These are phyloP conservation scores for Echinometra lucunter DNA, from an alignment of 53 echinoderm and acorn worm species.

Conservation along the genomic window DNA sequence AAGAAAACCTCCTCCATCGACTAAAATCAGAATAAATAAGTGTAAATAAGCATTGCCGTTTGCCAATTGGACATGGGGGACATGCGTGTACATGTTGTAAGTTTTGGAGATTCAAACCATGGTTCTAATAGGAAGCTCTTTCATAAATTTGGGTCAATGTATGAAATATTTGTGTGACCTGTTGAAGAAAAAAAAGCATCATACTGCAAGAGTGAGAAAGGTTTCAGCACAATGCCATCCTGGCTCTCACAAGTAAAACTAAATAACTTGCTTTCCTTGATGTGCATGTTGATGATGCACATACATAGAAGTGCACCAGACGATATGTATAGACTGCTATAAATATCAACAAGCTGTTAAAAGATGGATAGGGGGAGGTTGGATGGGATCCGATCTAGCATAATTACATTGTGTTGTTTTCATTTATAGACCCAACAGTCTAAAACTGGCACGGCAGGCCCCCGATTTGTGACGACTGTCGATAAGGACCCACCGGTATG, in stretches of 20 bases:
- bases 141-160: no score
- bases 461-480: not conserved
- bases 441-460: not conserved
- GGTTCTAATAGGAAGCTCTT: no score
- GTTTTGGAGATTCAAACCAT: no score
- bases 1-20: no score
- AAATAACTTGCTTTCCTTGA: not conserved
- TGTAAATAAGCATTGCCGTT: no score
- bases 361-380: not conserved
- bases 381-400: not conserved
- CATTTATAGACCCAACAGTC: not conserved
- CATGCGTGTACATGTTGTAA: no score
- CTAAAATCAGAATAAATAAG: no score
- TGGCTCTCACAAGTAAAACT: not conserved
- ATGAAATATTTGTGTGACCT: no score
- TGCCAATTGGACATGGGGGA: no score
- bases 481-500: slow-evolving; percentile 9
- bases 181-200: no score
- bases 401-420: not conserved
- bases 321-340: not conserved
- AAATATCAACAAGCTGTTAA: not conserved
- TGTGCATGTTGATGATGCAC: not conserved
- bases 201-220: no score
- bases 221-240: not conserved
- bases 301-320: not conserved